Conservation (phyloP, 2,113 vertebrate species). For the Colistium nudipinnis region DNA sequence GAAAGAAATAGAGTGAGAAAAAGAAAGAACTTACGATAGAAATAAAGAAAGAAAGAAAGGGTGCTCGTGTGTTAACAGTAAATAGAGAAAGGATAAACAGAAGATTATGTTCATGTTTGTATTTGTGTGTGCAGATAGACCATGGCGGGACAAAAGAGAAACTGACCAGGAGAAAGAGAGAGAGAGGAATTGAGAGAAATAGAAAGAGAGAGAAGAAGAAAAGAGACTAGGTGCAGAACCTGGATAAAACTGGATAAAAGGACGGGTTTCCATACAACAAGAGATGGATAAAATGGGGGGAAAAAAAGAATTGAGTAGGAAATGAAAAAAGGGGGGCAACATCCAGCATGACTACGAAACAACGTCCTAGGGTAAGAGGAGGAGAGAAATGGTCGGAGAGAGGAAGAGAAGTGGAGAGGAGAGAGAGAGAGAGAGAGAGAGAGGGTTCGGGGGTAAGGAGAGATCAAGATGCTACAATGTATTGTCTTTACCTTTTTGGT, state of each 20-base stretch:
- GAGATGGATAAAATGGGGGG: constrained; percentile 68
- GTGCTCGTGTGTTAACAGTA: constrained; percentile 42
- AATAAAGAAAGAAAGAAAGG: constrained; percentile 17
- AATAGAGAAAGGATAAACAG: constrained; percentile 21
- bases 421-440: constrained; percentile 58
- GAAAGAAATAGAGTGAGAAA: constrained; percentile 2
- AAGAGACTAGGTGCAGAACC: constrained; percentile 72
- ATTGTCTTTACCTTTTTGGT: constrained; percentile 97
- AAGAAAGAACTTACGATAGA: constrained; percentile 16
- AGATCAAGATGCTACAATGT: constrained; percentile 85
- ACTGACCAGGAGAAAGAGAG: constrained; percentile 50
- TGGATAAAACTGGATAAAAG: constrained; percentile 76
- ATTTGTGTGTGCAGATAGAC: constrained; percentile 54
- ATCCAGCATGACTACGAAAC: constrained; percentile 91
- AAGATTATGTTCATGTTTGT: constrained; percentile 44
- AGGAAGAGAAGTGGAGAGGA: constrained; percentile 63
- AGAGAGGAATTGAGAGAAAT: constrained; percentile 48
- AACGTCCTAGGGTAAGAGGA: constrained; percentile 87
- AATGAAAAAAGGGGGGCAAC: constrained; percentile 81
- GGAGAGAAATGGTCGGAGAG: constrained; percentile 71
- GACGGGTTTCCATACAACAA: constrained; percentile 68
- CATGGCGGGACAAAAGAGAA: constrained; percentile 54
- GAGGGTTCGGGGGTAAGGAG: constrained; percentile 60
- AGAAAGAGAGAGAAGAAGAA: constrained; percentile 21
- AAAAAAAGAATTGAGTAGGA: constrained; percentile 47